Conservation (phyloP, 2,888 invertebrate species). For the Drosophila percnosoma region DNA sequence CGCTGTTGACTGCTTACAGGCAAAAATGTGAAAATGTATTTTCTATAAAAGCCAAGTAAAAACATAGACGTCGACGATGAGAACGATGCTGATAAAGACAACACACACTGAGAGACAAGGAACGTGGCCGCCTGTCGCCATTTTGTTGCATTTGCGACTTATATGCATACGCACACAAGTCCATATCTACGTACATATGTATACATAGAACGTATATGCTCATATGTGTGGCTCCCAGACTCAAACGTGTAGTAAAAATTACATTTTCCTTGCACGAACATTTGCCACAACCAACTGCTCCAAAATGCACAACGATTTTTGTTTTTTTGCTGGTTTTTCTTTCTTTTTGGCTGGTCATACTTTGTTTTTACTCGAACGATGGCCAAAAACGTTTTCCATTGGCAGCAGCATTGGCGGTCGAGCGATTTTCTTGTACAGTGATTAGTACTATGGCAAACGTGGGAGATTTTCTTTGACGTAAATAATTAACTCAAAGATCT, state of each 20-base stretch:
- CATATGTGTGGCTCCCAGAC: slow-evolving; percentile 24
- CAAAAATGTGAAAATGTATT: slow-evolving; percentile 68
- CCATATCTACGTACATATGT: not conserved
- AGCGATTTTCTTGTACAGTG: slow-evolving; percentile 34
- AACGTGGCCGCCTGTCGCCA: slow-evolving; percentile 73
- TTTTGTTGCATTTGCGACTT: slow-evolving; percentile 77
- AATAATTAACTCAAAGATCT: not conserved
- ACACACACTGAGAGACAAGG: slow-evolving; percentile 60
- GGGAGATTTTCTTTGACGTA: not conserved
- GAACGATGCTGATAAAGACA: slow-evolving; percentile 76
- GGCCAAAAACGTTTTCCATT: slow-evolving; percentile 52
- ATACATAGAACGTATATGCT: slow-evolving; percentile 1
- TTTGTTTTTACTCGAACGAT: slow-evolving; percentile 52
- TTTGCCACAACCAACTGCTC: slow-evolving; percentile 71
- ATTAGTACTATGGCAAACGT: not conserved
- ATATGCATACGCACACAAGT: slow-evolving; percentile 61
- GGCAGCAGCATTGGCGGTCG: slow-evolving; percentile 43
- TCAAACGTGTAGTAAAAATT: slow-evolving; percentile 73
- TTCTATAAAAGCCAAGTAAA: slow-evolving; percentile 70
- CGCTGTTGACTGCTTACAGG: slow-evolving; percentile 47
- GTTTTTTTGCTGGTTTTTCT: slow-evolving; percentile 14
- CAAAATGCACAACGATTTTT: slow-evolving; percentile 69
- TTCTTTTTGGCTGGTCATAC: slow-evolving; percentile 35
- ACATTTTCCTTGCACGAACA: slow-evolving; percentile 78
- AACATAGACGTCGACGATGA: slow-evolving; percentile 53